These are phyloP conservation scores for Syndactyla subalaris DNA, from an alignment of 2,797 vertebrate species.

Conservation along the genomic window DNA sequence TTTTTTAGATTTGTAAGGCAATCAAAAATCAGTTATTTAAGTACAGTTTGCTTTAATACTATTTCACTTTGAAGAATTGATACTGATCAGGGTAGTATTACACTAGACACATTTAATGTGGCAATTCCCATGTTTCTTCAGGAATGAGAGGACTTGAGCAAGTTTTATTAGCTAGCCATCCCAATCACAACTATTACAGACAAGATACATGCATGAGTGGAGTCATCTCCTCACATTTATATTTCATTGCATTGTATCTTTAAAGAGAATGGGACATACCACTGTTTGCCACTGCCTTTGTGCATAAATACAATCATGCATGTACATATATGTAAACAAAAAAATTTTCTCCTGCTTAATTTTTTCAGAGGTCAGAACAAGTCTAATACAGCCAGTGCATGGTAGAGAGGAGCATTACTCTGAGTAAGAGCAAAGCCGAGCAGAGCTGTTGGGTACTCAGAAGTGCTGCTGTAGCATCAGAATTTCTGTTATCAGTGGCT, in stretches of 20 bases:
- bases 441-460: background rate
- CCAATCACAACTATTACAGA: background rate
- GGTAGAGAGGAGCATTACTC: rapidly evolving
- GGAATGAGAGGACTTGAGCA: background rate
- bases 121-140: background rate
- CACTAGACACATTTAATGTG: background rate
- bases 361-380: background rate
- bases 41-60: background rate
- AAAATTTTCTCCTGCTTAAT: background rate
- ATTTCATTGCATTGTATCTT: background rate
- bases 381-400: rapidly evolving
- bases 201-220: background rate
- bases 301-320: background rate
- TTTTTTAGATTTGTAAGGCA: background rate
- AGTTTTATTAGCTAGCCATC: background rate
- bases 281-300: background rate
- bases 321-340: background rate
- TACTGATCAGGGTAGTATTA: background rate
- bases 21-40: background rate
- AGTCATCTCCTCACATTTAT: background rate
- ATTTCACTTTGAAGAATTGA: background rate
- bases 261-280: background rate
- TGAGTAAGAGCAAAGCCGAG: background rate
- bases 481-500: background rate
- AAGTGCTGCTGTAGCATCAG: background rate